Evolutionary conservation across 2,113 vertebrate species (phyloP).

Genomic region (Dicaeum eximium): DNA sequence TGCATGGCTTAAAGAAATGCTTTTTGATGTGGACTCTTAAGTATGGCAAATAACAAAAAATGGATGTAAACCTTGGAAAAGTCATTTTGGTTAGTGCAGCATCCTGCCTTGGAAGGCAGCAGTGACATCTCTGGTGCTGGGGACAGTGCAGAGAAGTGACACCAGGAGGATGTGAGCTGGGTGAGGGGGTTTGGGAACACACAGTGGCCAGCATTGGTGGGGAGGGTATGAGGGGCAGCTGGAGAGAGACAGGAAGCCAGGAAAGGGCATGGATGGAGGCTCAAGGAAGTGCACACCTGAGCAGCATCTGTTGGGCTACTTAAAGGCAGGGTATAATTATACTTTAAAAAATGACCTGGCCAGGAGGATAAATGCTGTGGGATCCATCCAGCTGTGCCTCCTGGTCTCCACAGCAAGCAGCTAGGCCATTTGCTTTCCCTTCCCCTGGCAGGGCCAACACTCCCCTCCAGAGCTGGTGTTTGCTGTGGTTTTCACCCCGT

Average conservation of each 20-base stretch:
- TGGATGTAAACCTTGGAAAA: background rate
- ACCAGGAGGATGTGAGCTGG: background rate
- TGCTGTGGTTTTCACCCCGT: rapidly evolving
- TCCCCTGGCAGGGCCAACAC: background rate
- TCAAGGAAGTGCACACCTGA: rapidly evolving
- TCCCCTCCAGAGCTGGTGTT: background rate
- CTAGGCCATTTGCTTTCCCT: background rate
- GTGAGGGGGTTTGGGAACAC: background rate
- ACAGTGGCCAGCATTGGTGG: rapidly evolving
- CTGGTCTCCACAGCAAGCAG: background rate
- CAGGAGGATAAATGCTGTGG: background rate
- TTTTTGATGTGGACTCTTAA: background rate
- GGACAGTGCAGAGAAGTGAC: background rate
- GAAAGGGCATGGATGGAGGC: background rate
- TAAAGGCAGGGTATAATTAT: background rate
- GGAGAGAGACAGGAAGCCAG: background rate
- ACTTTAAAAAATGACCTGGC: background rate
- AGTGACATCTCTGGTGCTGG: background rate
- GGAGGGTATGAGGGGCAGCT: background rate
- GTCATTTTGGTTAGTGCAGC: background rate
- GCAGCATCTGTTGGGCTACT: background rate
- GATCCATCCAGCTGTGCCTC: background rate
- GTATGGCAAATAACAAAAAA: background rate
- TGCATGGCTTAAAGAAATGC: background rate
- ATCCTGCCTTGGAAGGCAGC: background rate